phyloP scores from a whole-genome alignment of 2,113 vertebrate species.

The Neofelis nebulosa region DNA sequence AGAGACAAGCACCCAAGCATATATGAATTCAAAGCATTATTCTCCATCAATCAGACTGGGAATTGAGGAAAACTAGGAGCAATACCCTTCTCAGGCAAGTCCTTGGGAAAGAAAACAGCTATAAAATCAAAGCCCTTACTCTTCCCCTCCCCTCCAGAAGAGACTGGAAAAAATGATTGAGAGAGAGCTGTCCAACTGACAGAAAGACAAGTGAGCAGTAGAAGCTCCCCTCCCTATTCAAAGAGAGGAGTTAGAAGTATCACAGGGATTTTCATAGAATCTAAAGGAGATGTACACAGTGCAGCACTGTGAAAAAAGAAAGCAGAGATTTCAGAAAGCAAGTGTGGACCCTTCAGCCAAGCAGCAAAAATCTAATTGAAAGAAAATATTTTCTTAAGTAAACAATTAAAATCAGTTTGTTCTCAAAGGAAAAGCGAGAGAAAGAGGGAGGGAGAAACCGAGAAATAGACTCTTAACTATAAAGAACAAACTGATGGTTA shows the following conservation, averaged over 20 bases:
- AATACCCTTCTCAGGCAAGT: neutral
- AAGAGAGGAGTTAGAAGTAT: neutral
- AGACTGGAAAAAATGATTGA: neutral
- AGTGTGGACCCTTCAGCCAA: neutral
- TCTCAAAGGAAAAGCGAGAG: neutral
- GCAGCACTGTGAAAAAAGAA: neutral
- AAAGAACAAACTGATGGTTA: neutral
- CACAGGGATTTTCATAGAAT: neutral
- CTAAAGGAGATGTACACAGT: neutral
- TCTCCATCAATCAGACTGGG: neutral
- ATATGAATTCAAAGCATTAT: neutral
- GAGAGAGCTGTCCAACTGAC: neutral
- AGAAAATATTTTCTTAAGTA: neutral
- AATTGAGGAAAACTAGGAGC: neutral
- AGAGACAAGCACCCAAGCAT: neutral
- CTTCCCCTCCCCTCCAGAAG: neutral
- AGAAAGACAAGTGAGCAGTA: neutral
- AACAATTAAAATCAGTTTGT: neutral
- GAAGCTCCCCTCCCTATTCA: neutral
- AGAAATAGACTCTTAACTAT: neutral
- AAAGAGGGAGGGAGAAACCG: neutral
- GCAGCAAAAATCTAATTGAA: neutral
- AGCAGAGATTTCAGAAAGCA: neutral
- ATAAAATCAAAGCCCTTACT: neutral
- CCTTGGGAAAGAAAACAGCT: neutral